Evolutionary conservation across 2,113 vertebrate genomes (phyloP), one percentile per base, ranked within the genome.

Genomic region (Neodontobutis hainanensis): DNA sequence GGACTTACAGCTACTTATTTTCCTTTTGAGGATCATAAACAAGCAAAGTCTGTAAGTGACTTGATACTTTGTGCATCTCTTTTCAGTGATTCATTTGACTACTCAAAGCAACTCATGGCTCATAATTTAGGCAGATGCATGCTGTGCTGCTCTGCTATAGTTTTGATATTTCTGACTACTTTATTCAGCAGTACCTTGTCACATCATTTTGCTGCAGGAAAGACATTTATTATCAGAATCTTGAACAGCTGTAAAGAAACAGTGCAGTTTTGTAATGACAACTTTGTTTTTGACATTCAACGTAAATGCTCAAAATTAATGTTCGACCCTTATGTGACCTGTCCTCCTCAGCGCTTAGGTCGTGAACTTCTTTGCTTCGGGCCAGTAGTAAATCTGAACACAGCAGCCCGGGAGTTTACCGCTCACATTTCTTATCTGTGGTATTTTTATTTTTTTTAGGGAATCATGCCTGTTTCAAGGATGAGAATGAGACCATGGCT

Each of bases 401-500:
- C 27, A 36, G 19, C 65, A 27, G 46, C 32, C 51, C 3, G 10
- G 19, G n/a, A 44, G 35, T 38, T 42, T 7, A 46, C 38, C 42
- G 6, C 19, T 5, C 51, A 15, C 19, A 27, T 15, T 69, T 11
- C 11, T 9, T 16, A 2, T 65, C 48, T 40, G 6, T 60, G 70
- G 0, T 0, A 4, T 32, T 15, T 44, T 8, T 5, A 2, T 12
- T 50, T 61, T 8, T n/a, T 6, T 16, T 8, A 90, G 91, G 78
- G 38, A 71, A 88, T 70, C 75, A 99, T 99, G 97, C 97, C 97
- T 0, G 94, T 96, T 60, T 70, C 93, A 59, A 92, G 97, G 78
- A 94, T 97, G 95, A 95, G 95, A 75, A 97, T 99, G 97, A 94
- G 96, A 50, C 96, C 95, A 10, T 99, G 97, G 97, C 45, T 99